These are phyloP conservation scores for Drosophila parvula DNA, from an alignment of 1,140 invertebrate species.

Conservation along the genomic window DNA sequence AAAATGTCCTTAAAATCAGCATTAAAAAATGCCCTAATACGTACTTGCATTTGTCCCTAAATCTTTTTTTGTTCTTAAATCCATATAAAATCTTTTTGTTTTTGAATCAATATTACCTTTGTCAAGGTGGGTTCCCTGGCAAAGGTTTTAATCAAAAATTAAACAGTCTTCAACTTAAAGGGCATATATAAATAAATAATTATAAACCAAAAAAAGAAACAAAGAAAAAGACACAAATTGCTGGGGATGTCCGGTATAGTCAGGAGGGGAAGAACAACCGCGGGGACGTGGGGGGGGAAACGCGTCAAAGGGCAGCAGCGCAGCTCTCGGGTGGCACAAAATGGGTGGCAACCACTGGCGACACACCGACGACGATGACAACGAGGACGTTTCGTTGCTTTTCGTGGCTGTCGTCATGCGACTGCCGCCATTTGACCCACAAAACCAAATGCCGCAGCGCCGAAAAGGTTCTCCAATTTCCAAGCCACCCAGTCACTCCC, in stretches of 20 bases:
- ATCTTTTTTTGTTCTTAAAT: neutral
- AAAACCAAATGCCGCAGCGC: slow-evolving; percentile 62
- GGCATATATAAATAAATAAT: slow-evolving; percentile 21
- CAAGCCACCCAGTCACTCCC: neutral
- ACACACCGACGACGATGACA: slow-evolving; percentile 48
- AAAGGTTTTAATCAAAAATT: slow-evolving; percentile 16
- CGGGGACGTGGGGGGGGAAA: neutral
- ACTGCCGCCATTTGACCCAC: slow-evolving; percentile 68
- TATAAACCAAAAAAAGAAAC: neutral
- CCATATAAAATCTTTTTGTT: too few species aligned
- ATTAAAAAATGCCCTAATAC: too few species aligned
- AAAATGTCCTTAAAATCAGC: too few species aligned
- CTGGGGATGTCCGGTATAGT: neutral
- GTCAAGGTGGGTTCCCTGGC: neutral
- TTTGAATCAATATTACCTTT: slow-evolving; percentile 3
- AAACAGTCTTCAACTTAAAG: slow-evolving; percentile 3
- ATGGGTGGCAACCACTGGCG: slow-evolving; percentile 6
- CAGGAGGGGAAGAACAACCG: neutral
- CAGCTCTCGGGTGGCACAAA: neutral
- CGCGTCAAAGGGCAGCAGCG: slow-evolving; percentile 6
- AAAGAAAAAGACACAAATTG: neutral
- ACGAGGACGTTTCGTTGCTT: slow-evolving; percentile 27
- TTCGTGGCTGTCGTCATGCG: slow-evolving; percentile 23
- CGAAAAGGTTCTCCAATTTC: slow-evolving; percentile 22
- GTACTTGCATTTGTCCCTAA: neutral